phyloP scores from a whole-genome alignment of 1,140 invertebrate genomes.

The Zaprionus camerounensis region DNA sequence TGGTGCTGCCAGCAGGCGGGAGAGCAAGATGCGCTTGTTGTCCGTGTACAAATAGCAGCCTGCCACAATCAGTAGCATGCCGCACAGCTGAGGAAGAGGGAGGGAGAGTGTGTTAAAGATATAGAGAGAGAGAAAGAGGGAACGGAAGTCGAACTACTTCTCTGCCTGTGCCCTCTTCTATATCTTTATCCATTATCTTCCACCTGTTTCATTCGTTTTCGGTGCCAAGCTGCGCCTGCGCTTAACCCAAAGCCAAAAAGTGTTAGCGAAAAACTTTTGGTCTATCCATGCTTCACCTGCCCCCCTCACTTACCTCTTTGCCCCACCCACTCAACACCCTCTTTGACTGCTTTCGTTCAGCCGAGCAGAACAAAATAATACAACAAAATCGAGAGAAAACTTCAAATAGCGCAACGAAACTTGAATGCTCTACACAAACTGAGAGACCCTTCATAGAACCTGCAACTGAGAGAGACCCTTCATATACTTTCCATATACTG shows the following conservation, averaged over 20 bases:
- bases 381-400: slow-evolving; percentile 21
- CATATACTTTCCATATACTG: background rate
- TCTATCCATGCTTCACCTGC: background rate
- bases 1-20: slow-evolving; percentile 87
- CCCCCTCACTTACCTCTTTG: background rate
- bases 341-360: slow-evolving; percentile 52
- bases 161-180: background rate
- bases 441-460: background rate
- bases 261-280: slow-evolving; percentile 42
- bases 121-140: slow-evolving; percentile 1
- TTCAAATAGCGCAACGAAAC: slow-evolving; percentile 20
- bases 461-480: background rate
- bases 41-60: slow-evolving; percentile 90
- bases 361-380: slow-evolving; percentile 49
- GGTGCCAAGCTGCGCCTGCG: slow-evolving; percentile 49
- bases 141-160: slow-evolving; percentile 38
- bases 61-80: slow-evolving; percentile 88
- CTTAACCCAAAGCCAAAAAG: slow-evolving; percentile 21
- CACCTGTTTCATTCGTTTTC: slow-evolving; percentile 26
- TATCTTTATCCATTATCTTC: background rate
- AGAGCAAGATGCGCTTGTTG: slow-evolving; percentile 88
- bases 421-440: slow-evolving; percentile 27
- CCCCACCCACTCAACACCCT: background rate
- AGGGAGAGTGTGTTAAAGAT: background rate
- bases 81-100: slow-evolving; percentile 86